phyloP scores from a whole-genome alignment of 2,797 vertebrate species.

The Pangasius sanitwongsei region DNA sequence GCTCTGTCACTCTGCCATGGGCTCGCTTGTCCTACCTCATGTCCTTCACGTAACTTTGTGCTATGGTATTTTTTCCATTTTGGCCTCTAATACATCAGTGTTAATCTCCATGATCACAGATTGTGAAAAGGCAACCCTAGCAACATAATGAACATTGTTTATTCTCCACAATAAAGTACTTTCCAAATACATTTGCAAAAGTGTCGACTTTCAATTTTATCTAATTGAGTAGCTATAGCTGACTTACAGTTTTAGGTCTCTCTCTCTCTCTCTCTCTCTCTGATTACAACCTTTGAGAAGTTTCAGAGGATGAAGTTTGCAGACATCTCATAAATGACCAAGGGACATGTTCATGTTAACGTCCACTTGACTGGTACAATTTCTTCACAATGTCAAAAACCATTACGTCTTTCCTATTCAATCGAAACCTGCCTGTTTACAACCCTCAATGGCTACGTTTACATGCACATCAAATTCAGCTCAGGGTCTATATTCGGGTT shows the following conservation, averaged over 20 bases:
- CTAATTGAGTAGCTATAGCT: not conserved
- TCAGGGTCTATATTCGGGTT: too few species aligned
- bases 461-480: too few species aligned
- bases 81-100: constrained; percentile 39
- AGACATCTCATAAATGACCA: not conserved
- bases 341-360: not conserved
- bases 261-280: not conserved
- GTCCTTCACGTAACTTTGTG: constrained; percentile 93
- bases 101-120: constrained; percentile 17
- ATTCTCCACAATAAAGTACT: not conserved
- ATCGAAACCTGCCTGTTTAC: not conserved
- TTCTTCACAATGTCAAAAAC: not conserved
- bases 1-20: constrained; percentile 87
- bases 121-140: not conserved
- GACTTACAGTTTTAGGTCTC: not conserved
- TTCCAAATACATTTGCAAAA: not conserved
- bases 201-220: not conserved
- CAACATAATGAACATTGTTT: not conserved
- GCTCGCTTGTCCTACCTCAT: constrained; percentile 86
- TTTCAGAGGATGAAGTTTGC: not conserved
- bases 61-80: constrained; percentile 86
- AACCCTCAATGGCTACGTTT: not conserved
- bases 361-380: not conserved
- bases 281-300: not conserved
- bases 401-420: not conserved